These are phyloP conservation scores for Pungitius pungitius DNA, from an alignment of 2,113 vertebrate genomes.

Conservation along the genomic window DNA sequence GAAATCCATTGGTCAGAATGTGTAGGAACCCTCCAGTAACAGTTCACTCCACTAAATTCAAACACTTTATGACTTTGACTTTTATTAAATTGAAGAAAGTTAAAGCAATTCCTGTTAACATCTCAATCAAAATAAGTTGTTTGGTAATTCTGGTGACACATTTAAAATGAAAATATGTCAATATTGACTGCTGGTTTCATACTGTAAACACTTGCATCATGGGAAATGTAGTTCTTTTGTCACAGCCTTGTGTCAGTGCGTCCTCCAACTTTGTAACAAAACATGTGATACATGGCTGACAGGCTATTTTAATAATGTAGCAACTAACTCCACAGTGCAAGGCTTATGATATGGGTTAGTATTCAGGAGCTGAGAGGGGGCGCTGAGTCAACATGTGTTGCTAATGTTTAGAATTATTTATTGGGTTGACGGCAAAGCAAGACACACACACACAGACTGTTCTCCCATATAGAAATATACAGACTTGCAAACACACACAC, in stretches of 20 bases:
- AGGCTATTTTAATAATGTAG: conserved; percentile 1
- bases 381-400: not conserved
- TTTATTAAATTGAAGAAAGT: too few species aligned
- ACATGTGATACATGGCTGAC: not conserved
- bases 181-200: too few species aligned
- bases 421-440: not conserved
- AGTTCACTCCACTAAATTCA: too few species aligned
- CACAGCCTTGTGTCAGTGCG: not conserved
- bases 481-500: not conserved
- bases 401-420: conserved; percentile 17
- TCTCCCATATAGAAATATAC: not conserved
- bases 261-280: not conserved
- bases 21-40: too few species aligned
- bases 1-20: too few species aligned
- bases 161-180: too few species aligned
- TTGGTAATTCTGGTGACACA: too few species aligned
- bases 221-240: too few species aligned
- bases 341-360: not conserved
- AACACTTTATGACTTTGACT: too few species aligned
- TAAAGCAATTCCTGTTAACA: too few species aligned
- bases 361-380: not conserved
- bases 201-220: not conserved
- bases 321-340: not conserved
- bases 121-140: too few species aligned
- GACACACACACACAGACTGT: not conserved